Conservation (phyloP, 2,888 invertebrate species). For the Chrysotoxum bicinctum region DNA sequence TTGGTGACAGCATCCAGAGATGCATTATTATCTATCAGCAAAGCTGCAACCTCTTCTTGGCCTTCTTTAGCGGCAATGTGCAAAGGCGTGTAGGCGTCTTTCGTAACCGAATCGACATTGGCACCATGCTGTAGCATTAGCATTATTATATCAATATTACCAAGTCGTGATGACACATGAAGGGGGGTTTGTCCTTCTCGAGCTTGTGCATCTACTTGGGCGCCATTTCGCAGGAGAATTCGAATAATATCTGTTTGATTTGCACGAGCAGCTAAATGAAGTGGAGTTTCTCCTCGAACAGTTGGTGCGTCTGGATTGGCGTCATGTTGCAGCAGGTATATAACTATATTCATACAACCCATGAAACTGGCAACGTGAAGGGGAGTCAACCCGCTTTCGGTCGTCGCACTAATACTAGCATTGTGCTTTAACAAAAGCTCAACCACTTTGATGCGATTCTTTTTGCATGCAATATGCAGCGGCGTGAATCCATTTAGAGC, state of each 20-base stretch:
- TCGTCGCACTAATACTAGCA: slow-evolving; percentile 89
- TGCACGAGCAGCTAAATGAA: slow-evolving; percentile 97
- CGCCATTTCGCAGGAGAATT: slow-evolving; percentile 96
- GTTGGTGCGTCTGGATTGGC: slow-evolving; percentile 97
- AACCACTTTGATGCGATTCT: slow-evolving; percentile 96
- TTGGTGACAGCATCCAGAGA: slow-evolving; percentile 95
- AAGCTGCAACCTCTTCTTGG: slow-evolving; percentile 94
- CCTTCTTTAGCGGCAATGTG: slow-evolving; percentile 99
- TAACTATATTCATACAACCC: slow-evolving; percentile 99
- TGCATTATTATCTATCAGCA: slow-evolving; percentile 95
- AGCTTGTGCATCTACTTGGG: slow-evolving; percentile 88
- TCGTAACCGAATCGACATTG: slow-evolving; percentile 92
- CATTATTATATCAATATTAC: slow-evolving; percentile 98
- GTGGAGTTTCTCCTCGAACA: slow-evolving; percentile 97
- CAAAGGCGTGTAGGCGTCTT: slow-evolving; percentile 96
- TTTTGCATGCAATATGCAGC: slow-evolving; percentile 99
- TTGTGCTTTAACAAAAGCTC: slow-evolving; percentile 97
- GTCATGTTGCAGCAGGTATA: slow-evolving; percentile 96
- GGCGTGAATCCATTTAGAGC: slow-evolving; percentile 99
- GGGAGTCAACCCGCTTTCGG: slow-evolving; percentile 94
- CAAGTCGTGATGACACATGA: slow-evolving; percentile 95
- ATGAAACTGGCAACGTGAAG: slow-evolving; percentile 99
- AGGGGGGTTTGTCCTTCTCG: slow-evolving; percentile 97
- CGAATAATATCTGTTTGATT: slow-evolving; percentile 99
- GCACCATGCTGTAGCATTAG: slow-evolving; percentile 97